Evolutionary conservation across 2,888 invertebrate species (phyloP).

Genomic region (Hypomecis punctinalis): DNA sequence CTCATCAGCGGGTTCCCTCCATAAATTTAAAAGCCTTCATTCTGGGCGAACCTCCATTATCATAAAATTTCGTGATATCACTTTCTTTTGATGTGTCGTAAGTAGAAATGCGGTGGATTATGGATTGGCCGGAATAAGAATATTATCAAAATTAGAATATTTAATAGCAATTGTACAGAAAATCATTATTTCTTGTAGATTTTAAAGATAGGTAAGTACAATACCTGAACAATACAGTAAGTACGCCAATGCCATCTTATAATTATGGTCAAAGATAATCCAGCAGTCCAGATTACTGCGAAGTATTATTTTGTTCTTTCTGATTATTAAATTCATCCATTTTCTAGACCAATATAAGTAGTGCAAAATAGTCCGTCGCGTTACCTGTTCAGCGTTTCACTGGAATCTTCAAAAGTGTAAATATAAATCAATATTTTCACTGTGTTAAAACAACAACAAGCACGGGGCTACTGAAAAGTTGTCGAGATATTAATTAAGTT

Average conservation of each 20-base stretch:
- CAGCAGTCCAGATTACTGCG: too few relatives aligned
- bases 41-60: slow-evolving; percentile 75
- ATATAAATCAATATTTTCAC: background rate
- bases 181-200: too few relatives aligned
- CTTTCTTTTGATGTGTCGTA: slow-evolving; percentile 82
- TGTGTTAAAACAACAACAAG: background rate
- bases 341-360: too few relatives aligned
- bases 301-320: too few relatives aligned
- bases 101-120: slow-evolving; percentile 32
- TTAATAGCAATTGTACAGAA: too few relatives aligned
- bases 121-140: slow-evolving; percentile 9
- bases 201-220: too few relatives aligned
- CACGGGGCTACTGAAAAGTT: background rate
- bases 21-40: slow-evolving; percentile 81
- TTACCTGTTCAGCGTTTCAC: too few relatives aligned
- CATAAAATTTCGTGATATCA: slow-evolving; percentile 82
- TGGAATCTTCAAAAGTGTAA: too few relatives aligned
- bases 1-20: slow-evolving; percentile 70
- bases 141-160: background rate
- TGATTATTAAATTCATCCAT: too few relatives aligned
- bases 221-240: background rate
- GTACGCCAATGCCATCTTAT: too few relatives aligned
- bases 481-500: background rate
- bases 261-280: too few relatives aligned
- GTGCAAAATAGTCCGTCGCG: too few relatives aligned